Percentiles rank a stretch among this genome's conserved stretches.
Evolutionary conservation across 2,797 vertebrate genomes (phyloP).

Genomic region (Phylloscopus collybita): DNA sequence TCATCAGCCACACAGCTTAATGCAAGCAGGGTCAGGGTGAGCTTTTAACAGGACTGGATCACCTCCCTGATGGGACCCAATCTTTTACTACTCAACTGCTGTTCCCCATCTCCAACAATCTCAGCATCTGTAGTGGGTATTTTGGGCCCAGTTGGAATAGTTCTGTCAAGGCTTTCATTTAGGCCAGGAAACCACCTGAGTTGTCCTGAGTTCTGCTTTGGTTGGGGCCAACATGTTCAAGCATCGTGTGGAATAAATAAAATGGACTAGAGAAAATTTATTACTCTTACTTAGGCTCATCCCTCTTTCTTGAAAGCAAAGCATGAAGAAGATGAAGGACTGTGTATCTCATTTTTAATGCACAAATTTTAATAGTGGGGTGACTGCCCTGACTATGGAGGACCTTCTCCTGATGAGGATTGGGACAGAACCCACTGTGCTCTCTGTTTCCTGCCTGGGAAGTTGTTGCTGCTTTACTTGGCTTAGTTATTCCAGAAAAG

Average conservation of each 20-base stretch:
- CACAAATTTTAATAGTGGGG: neutral
- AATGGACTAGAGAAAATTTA: neutral
- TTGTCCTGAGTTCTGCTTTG: neutral
- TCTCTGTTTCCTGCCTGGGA: neutral
- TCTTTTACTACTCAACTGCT: neutral
- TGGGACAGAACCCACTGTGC: neutral
- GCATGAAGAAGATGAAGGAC: neutral
- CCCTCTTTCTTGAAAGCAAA: neutral
- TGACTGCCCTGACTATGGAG: neutral
- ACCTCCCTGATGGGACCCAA: neutral
- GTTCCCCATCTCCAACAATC: neutral
- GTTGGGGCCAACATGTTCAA: neutral
- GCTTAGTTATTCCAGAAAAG: constrained; percentile 50
- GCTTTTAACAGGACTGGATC: neutral
- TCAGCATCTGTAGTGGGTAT: neutral
- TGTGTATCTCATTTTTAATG: neutral
- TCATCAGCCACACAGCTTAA: neutral
- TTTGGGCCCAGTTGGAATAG: neutral
- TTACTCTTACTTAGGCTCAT: neutral
- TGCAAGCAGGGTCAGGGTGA: neutral
- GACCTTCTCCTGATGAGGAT: neutral
- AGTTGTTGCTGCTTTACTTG: neutral
- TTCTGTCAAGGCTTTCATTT: neutral
- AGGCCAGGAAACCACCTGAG: neutral
- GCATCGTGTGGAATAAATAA: neutral